These are phyloP conservation scores for Drosophila stalkeri DNA, from an alignment of 2,888 invertebrate genomes.

Conservation along the genomic window DNA sequence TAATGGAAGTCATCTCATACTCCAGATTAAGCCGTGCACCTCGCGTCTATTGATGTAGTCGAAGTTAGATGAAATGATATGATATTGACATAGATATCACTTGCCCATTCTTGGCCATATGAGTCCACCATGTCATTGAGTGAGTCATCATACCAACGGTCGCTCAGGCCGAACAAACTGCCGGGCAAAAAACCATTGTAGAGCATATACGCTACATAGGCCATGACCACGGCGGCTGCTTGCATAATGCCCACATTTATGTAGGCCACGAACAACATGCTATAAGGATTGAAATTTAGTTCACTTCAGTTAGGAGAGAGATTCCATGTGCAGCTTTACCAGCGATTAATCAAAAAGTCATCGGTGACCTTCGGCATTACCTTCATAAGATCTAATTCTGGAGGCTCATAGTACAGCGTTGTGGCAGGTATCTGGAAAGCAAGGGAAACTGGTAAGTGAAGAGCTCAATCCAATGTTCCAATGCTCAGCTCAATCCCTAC, in stretches of 20 bases:
- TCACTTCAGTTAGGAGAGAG: neutral
- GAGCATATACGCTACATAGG: slow-evolving; percentile 56
- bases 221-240: slow-evolving; percentile 48
- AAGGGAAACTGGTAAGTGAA: neutral
- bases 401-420: slow-evolving; percentile 45
- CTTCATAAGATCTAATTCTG: slow-evolving; percentile 52
- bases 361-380: slow-evolving; percentile 47
- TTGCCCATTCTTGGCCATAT: slow-evolving; percentile 70
- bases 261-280: slow-evolving; percentile 51
- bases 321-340: slow-evolving; percentile 24
- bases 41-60: slow-evolving; percentile 25
- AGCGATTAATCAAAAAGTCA: slow-evolving; percentile 47
- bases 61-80: neutral
- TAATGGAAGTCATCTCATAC: slow-evolving; percentile 4
- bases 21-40: slow-evolving; percentile 38
- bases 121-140: slow-evolving; percentile 53
- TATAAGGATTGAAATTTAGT: slow-evolving; percentile 4
- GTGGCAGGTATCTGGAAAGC: slow-evolving; percentile 46
- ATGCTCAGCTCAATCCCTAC: slow-evolving; percentile 22
- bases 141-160: slow-evolving; percentile 35
- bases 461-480: neutral
- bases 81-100: neutral
- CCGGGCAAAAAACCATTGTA: slow-evolving; percentile 54
- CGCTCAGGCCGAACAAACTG: slow-evolving; percentile 23
- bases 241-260: slow-evolving; percentile 56